Conservation (phyloP, 2,113 vertebrate genomes). For the Calypte anna region DNA sequence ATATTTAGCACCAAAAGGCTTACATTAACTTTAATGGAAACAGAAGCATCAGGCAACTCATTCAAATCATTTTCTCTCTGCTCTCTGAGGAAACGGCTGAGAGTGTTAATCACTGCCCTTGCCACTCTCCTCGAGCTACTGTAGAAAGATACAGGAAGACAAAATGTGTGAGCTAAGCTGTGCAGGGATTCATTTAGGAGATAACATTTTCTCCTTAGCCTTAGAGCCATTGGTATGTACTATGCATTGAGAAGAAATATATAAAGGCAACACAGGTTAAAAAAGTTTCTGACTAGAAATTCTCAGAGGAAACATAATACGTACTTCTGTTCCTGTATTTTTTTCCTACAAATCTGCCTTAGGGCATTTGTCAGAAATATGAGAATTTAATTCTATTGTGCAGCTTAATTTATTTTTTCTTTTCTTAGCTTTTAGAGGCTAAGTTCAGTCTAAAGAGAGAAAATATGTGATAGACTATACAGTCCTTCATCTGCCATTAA, state of each 20-base stretch:
- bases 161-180: background rate
- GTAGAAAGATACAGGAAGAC: background rate
- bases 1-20: background rate
- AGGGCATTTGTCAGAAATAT: background rate
- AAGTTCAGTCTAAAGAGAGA: background rate
- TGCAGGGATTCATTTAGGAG: background rate
- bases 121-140: background rate
- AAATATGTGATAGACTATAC: background rate
- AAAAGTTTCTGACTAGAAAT: background rate
- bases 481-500: background rate
- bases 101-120: accelerated
- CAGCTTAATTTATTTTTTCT: background rate
- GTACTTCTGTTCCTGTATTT: background rate
- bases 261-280: background rate
- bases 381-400: background rate
- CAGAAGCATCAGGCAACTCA: background rate
- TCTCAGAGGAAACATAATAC: background rate
- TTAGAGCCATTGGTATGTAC: background rate
- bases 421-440: background rate
- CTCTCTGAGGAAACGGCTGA: background rate
- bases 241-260: background rate
- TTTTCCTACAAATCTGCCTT: background rate
- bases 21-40: background rate
- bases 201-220: background rate
- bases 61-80: background rate